Base-by-base conservation (phyloP, 2,113 vertebrate genomes). In the Mesembrinibis cayennensis region DNA sequence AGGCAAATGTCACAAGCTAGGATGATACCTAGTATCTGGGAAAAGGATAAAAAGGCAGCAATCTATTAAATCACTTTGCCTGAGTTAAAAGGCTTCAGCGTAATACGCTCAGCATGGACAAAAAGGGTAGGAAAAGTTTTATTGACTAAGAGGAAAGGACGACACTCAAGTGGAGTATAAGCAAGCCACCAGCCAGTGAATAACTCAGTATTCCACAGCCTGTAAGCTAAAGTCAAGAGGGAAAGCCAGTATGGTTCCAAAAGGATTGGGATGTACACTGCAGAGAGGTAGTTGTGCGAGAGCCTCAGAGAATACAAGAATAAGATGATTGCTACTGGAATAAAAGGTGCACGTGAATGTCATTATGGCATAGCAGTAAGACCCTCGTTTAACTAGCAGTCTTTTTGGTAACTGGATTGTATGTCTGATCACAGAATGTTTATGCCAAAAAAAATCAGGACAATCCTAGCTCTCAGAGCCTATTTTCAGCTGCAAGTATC, bases 271-370 rank as follows among this genome's bases (percentile, higher is more conserved):
- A 76, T 45, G 11, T 21, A 47, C 25, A 45, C 16, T 25, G 36
- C 18, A 22, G 7, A 67, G 11, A 23, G 10, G 10, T 4, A 38
- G 9, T 2, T 59, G 29, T 18, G 13, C 0, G 2, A n/a, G 7
- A 16, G 2, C 17, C 30, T 59, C 62, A 82, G 63, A 55, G 9
- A 90, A 45, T 22, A 44, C 4, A 87, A 36, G 7, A 40, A n/a
- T 40, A n/a, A 40, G 14, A 52, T 36, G 11, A 59, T 5, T 72
- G 6, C 4, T 63, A 52, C 11, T 15, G 18, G 27, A 34, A 25
- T 62, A 92, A 72, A 19, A 49, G 13, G 4, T 11, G 7, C 16
- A 10, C 22, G 12, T 42, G 17, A 67, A 52, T 30, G 8, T 27
- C 7, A 2, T 32, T 59, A 36, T 6, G 7, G 16, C 44, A 69